Conservation (phyloP, 2,797 vertebrate species). For the Enteromius paludinosus region DNA sequence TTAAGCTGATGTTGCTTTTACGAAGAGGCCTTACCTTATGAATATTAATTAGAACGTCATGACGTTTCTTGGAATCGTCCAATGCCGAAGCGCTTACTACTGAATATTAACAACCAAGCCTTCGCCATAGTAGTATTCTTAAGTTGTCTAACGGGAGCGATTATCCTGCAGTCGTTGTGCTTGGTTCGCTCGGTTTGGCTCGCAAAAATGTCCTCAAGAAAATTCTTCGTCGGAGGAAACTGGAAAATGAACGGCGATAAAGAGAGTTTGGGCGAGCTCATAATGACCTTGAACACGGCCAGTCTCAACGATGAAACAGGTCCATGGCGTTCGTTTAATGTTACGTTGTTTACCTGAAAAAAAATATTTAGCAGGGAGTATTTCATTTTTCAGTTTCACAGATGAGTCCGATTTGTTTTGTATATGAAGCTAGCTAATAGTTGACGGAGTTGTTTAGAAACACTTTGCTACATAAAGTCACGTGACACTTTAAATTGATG, state of each 20-base stretch:
- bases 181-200: neutral
- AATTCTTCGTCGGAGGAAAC: slow-evolving; percentile 91
- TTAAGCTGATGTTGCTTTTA: neutral
- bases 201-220: slow-evolving; percentile 81
- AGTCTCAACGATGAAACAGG: slow-evolving; percentile 84
- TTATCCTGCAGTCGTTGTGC: neutral
- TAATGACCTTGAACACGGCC: slow-evolving; percentile 81
- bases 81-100: neutral
- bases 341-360: neutral
- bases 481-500: slow-evolving; percentile 14
- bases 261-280: slow-evolving; percentile 83
- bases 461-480: neutral
- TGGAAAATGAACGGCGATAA: slow-evolving; percentile 94
- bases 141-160: neutral
- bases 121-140: neutral
- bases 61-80: neutral
- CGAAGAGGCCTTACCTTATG: neutral
- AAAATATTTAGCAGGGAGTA: neutral
- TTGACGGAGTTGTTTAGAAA: neutral
- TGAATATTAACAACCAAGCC: neutral
- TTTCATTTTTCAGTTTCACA: neutral
- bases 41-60: neutral
- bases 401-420: neutral
- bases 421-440: neutral
- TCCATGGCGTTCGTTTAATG: slow-evolving; percentile 51